Base-by-base conservation (phyloP, 2,113 vertebrate species). In the Bufo gargarizans region DNA sequence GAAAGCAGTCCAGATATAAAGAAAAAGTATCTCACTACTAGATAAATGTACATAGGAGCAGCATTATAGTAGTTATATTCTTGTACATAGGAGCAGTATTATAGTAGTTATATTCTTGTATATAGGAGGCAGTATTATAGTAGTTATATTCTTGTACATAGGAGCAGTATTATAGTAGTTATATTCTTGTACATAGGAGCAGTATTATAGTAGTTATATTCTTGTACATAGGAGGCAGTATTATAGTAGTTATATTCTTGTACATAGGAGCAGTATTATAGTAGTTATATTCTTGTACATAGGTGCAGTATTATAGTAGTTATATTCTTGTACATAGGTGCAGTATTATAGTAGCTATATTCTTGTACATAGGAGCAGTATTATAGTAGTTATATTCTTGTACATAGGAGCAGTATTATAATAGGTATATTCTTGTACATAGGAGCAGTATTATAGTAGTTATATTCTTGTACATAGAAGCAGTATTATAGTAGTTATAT, bases 331-430 rank as follows among this genome's bases (percentile, higher is more conserved):
- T 71, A 71, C 8, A 71, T 71, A 71, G 67, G 67, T 4, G 67
- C 67, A 43, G 33, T 71, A 71, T 71, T 71, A 71, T 33, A 71
- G 33, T 43, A 71, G 67, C 43, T 71, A 71, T 71, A 43, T 71
- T 71, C 67, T 71, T 71, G 67, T 71, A 71, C 8, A 71, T 71
- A 71, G 67, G 67, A 7, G 22, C 67, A 71, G 67, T 43, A 71
- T 71, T 43, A 71, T 71, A 43, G 67, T 71, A 71, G 67, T 71
- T 71, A 71, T 71, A 71, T 33, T 71, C 22, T 71, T 71, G 67
- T 71, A 71, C 3, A 71, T 71, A 71, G 67, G 67, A 7, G 67
- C n/a, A 69, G 67, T 71, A 71, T 71, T 43, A 67, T 20, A 67
- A 8, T 67, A 71, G 67, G 14, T 71, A 33, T 33, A 33, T 33